Evolutionary conservation across 2,797 vertebrate genomes (phyloP).

Genomic region (Phoeniculus purpureus): DNA sequence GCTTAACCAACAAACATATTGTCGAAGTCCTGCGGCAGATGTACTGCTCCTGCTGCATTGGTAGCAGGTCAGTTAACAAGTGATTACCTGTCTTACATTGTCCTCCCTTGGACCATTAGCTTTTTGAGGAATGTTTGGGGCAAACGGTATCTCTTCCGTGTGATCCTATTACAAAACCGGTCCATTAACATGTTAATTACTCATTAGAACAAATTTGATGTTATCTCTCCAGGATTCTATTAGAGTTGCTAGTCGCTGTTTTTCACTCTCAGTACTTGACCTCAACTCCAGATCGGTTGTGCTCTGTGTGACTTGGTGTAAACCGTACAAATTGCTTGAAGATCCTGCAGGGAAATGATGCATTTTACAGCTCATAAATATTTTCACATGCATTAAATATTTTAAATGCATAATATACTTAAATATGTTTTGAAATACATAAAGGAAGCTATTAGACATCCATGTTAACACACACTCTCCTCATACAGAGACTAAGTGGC

Average conservation of each 20-base stretch:
- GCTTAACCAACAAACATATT: constrained; percentile 6
- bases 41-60: constrained; percentile 6
- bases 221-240: constrained; percentile 17
- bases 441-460: not conserved
- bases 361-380: not conserved
- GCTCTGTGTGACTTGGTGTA: not conserved
- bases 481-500: no score
- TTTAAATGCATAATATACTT: not conserved
- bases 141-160: constrained; percentile 49
- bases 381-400: not conserved
- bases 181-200: constrained; percentile 65
- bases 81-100: constrained; percentile 64
- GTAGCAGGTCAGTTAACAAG: constrained; percentile 70
- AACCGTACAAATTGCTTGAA: not conserved
- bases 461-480: not conserved
- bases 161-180: constrained; percentile 54
- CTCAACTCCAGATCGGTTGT: not conserved
- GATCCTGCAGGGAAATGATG: not conserved
- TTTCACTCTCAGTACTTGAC: constrained; percentile 21
- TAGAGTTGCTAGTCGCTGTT: not conserved
- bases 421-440: not conserved
- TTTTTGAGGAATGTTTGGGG: constrained; percentile 64
- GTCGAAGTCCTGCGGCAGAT: not conserved
- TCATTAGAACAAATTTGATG: constrained; percentile 47
- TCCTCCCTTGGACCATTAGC: constrained; percentile 61